Conservation (phyloP, 2,113 vertebrate genomes). For the Passer domesticus region DNA sequence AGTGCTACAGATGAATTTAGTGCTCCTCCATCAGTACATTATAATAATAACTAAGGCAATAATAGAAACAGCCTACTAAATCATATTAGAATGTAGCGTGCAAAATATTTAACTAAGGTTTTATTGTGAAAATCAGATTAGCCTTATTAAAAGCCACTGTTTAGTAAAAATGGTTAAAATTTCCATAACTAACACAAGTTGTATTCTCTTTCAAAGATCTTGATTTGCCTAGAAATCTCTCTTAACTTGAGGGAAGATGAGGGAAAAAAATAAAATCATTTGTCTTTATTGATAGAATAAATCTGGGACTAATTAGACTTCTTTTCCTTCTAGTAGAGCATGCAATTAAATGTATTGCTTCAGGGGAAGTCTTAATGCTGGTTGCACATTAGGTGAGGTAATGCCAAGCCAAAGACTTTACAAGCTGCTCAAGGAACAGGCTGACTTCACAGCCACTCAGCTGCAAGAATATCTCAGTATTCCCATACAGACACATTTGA, state of each 20-base stretch:
- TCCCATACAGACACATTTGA: background rate
- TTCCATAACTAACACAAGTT: background rate
- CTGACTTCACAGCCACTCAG: background rate
- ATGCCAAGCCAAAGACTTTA: conserved; percentile 46
- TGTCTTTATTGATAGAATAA: conserved; percentile 42
- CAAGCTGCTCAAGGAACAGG: conserved; percentile 27
- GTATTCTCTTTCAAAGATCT: background rate
- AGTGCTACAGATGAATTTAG: background rate
- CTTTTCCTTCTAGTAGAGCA: conserved; percentile 11
- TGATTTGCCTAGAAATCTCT: background rate
- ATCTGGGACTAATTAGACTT: conserved; percentile 45
- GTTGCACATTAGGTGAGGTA: conserved; percentile 44
- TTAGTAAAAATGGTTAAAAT: background rate
- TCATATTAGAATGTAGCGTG: background rate
- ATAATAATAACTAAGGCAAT: conserved; percentile 14
- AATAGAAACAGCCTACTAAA: background rate
- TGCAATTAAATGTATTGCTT: conserved; percentile 47
- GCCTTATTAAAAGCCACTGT: background rate
- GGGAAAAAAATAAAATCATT: background rate
- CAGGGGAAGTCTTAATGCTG: conserved; percentile 23
- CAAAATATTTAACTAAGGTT: conserved; percentile 8
- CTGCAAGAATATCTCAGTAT: conserved; percentile 6
- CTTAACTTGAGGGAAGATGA: background rate
- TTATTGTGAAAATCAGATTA: background rate
- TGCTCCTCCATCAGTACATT: background rate